phyloP scores from a whole-genome alignment of 2,113 vertebrate genomes.

The Urocitellus parryii region DNA sequence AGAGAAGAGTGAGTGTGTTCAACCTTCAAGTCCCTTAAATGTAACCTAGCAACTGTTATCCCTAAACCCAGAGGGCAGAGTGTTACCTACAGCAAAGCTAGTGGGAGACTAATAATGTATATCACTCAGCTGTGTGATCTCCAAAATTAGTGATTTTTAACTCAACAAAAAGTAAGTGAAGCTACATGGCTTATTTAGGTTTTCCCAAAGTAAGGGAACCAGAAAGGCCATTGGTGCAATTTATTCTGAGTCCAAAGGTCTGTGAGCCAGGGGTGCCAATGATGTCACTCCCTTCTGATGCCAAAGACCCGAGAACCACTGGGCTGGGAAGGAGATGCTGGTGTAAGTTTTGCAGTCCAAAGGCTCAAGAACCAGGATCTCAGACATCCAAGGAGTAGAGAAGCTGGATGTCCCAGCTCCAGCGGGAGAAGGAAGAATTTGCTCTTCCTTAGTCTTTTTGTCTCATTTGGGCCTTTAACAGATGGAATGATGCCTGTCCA shows the following conservation, averaged over 20 bases:
- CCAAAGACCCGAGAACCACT: background rate
- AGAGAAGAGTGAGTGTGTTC: background rate
- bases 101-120: background rate
- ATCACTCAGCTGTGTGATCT: background rate
- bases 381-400: background rate
- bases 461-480: background rate
- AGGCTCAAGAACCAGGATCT: background rate
- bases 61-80: background rate
- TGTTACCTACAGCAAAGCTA: background rate
- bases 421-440: background rate
- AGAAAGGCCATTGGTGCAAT: background rate
- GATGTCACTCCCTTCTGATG: background rate
- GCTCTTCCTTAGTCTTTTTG: background rate
- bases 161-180: background rate
- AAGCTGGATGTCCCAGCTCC: background rate
- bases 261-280: background rate
- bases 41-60: no score
- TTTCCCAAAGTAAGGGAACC: background rate
- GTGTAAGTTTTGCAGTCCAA: background rate
- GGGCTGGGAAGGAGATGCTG: background rate
- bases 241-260: background rate
- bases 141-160: background rate
- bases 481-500: background rate
- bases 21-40: background rate
- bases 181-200: background rate